Conservation (phyloP, 2,888 invertebrate genomes). For the Meteorus cinctellus region DNA sequence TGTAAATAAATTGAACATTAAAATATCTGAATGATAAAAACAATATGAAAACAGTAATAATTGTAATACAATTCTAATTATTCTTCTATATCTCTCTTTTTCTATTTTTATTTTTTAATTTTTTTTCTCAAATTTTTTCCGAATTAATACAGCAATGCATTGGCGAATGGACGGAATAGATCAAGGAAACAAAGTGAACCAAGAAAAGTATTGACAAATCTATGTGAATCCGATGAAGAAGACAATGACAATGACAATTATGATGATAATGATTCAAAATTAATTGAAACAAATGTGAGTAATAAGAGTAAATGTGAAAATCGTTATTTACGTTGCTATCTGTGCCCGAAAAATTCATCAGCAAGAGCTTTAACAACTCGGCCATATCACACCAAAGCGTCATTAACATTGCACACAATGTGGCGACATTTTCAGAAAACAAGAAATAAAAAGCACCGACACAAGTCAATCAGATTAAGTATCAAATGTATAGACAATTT, state of each 20-base stretch:
- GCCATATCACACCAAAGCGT: slow-evolving; percentile 73
- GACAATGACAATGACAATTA: slow-evolving; percentile 60
- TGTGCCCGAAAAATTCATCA: slow-evolving; percentile 68
- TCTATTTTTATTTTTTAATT: background rate
- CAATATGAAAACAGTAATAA: background rate
- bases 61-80: background rate
- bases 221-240: slow-evolving; percentile 39
- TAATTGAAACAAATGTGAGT: background rate
- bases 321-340: slow-evolving; percentile 58
- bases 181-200: slow-evolving; percentile 69
- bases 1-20: background rate
- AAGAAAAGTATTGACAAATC: slow-evolving; percentile 35
- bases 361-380: slow-evolving; percentile 69
- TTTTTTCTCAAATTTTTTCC: slow-evolving; percentile 1
- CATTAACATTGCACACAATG: slow-evolving; percentile 74
- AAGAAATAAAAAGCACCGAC: background rate
- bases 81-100: background rate
- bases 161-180: slow-evolving; percentile 26
- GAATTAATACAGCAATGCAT: slow-evolving; percentile 34
- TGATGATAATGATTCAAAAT: slow-evolving; percentile 54
- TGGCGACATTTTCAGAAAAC: slow-evolving; percentile 73
- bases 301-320: slow-evolving; percentile 40
- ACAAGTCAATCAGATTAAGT: background rate
- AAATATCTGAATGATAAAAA: background rate
- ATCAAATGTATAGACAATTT: background rate